Conservation (phyloP, 2,113 vertebrate species). For the Rhea pennata region DNA sequence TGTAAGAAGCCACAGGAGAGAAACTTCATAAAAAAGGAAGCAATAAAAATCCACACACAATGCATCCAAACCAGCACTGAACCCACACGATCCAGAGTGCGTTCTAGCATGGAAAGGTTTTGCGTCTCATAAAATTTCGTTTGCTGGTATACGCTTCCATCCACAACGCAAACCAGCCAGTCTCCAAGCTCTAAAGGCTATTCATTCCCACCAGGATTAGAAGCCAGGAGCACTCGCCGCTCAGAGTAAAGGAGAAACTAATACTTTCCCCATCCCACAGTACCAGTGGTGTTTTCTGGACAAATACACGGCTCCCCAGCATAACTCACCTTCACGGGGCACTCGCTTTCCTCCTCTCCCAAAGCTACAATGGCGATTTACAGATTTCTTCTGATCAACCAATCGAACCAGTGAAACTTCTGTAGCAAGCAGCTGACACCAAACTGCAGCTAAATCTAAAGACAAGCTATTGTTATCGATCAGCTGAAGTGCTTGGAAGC, state of each 20-base stretch:
- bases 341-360: not conserved
- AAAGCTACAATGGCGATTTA: not conserved
- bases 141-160: not conserved
- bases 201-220: not conserved
- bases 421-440: not conserved
- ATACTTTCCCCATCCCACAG: not conserved
- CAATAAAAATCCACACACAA: accelerated
- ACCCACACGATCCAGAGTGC: not conserved
- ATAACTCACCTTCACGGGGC: not conserved
- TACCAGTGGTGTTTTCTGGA: accelerated
- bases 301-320: not conserved
- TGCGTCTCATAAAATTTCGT: accelerated
- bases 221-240: not conserved
- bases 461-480: not conserved
- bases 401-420: not conserved
- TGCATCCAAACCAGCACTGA: not conserved
- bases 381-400: not conserved
- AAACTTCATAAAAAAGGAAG: not conserved
- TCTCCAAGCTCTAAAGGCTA: not conserved
- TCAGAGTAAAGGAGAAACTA: accelerated
- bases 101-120: not conserved
- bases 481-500: not conserved
- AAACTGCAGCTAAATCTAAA: not conserved
- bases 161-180: not conserved
- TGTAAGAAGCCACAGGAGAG: not conserved